Percentiles rank a stretch among this genome's conserved stretches.
These are phyloP conservation scores for Podarcis raffonei DNA, from an alignment of 2,113 vertebrate species.

Conservation along the genomic window DNA sequence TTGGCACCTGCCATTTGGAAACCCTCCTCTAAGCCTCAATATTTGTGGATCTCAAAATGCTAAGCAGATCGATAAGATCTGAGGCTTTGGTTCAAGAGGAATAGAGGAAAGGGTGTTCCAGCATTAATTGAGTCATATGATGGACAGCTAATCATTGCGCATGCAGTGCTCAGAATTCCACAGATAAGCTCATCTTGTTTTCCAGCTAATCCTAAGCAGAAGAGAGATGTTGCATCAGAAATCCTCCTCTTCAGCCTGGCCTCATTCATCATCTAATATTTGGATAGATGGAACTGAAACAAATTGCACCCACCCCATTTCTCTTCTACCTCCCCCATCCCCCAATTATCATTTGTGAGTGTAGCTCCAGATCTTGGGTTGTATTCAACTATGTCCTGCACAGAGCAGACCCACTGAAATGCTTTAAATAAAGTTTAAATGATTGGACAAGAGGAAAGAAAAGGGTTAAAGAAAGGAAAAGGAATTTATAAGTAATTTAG, in stretches of 20 bases:
- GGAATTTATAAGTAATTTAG: no score
- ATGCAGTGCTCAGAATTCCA: slow-evolving; percentile 37
- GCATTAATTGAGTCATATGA: slow-evolving; percentile 42
- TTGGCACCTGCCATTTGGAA: slow-evolving; percentile 2
- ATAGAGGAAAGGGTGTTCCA: slow-evolving; percentile 17
- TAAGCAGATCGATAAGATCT: slow-evolving; percentile 56
- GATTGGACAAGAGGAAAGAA: no score
- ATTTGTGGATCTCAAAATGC: slow-evolving; percentile 49
- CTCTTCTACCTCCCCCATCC: neutral
- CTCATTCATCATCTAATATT: neutral
- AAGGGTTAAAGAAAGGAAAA: no score
- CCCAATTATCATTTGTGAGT: neutral
- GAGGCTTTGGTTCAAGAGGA: slow-evolving; percentile 43
- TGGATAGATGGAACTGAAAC: neutral
- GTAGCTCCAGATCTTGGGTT: neutral
- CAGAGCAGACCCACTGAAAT: no score
- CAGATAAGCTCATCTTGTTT: slow-evolving; percentile 2
- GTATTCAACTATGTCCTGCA: no score
- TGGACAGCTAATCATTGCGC: slow-evolving; percentile 66
- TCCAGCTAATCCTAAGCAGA: neutral
- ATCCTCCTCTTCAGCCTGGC: neutral
- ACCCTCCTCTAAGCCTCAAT: accelerated
- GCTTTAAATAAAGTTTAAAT: no score
- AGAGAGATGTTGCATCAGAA: slow-evolving; percentile 1
- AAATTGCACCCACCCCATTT: no score